Conservation (phyloP, 2,113 vertebrate species). For the Saccopteryx bilineata region DNA sequence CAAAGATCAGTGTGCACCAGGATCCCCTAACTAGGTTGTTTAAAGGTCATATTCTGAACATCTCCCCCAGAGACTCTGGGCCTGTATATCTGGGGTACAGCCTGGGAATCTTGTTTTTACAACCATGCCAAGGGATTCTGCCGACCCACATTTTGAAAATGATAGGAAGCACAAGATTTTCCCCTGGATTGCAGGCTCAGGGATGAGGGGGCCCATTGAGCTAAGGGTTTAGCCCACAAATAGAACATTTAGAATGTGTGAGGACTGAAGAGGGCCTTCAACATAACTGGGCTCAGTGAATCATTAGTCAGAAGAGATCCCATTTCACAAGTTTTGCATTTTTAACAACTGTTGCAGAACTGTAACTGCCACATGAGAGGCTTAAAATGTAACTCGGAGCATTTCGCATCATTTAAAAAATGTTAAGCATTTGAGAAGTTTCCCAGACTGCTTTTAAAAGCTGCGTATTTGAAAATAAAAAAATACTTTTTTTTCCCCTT, state of each 20-base stretch:
- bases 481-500: background rate
- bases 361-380: background rate
- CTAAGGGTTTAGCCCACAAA: background rate
- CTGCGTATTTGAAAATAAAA: conserved; percentile 53
- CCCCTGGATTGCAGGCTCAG: background rate
- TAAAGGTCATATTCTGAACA: background rate
- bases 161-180: background rate
- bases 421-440: conserved; percentile 51
- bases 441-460: conserved; percentile 31
- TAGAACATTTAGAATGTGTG: background rate
- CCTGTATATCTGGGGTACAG: background rate
- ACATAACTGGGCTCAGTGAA: background rate
- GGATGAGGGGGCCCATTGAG: background rate
- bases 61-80: background rate
- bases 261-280: background rate
- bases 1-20: background rate
- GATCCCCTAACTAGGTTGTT: background rate
- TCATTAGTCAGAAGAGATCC: conserved; percentile 38
- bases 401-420: conserved; percentile 56
- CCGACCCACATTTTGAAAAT: background rate
- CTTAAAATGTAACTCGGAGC: conserved; percentile 17
- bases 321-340: conserved; percentile 26
- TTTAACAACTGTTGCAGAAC: background rate
- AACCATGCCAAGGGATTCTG: background rate
- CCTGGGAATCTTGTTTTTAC: background rate